A percentile compares a stretch with the other conserved stretches of the same genome.
phyloP scores from a whole-genome alignment of 1,140 invertebrate genomes.

The Bombus vancouverensis region DNA sequence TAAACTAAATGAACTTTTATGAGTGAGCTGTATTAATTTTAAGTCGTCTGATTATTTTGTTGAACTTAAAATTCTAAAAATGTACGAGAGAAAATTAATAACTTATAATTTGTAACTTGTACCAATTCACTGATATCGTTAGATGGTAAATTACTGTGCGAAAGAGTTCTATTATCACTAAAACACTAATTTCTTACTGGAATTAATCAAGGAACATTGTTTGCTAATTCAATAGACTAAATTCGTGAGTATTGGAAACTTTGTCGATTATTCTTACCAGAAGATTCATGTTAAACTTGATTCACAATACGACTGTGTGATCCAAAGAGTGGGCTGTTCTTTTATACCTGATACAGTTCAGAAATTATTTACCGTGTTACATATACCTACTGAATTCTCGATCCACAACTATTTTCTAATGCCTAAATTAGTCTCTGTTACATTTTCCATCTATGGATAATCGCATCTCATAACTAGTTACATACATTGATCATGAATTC shows the following conservation, averaged over 20 bases:
- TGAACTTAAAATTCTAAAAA: too few species aligned
- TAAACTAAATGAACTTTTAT: too few species aligned
- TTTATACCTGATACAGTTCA: slow-evolving; percentile 70
- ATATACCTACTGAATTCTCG: slow-evolving; percentile 59
- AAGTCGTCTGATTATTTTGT: too few species aligned
- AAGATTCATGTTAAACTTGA: slow-evolving; percentile 69
- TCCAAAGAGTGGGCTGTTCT: slow-evolving; percentile 59
- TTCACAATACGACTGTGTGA: slow-evolving; percentile 58
- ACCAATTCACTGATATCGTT: too few species aligned
- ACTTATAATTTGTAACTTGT: too few species aligned
- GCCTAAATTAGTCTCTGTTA: slow-evolving; percentile 49
- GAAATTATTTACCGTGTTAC: slow-evolving; percentile 60
- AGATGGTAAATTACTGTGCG: too few species aligned
- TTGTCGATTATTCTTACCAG: slow-evolving; percentile 65
- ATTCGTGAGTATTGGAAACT: not conserved
- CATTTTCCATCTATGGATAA: slow-evolving; percentile 63
- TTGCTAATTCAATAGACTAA: not conserved
- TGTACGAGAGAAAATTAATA: too few species aligned
- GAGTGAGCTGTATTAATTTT: too few species aligned
- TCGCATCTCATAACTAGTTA: not conserved
- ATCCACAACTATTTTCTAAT: slow-evolving; percentile 50
- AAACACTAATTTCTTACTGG: not conserved
- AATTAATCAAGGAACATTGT: not conserved
- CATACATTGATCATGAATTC: not conserved
- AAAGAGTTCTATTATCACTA: not conserved